Evolutionary conservation across 2,888 invertebrate genomes (phyloP), one percentile per base, ranked within the genome.

Genomic region (Cataglyphis rosenhaueri): DNA sequence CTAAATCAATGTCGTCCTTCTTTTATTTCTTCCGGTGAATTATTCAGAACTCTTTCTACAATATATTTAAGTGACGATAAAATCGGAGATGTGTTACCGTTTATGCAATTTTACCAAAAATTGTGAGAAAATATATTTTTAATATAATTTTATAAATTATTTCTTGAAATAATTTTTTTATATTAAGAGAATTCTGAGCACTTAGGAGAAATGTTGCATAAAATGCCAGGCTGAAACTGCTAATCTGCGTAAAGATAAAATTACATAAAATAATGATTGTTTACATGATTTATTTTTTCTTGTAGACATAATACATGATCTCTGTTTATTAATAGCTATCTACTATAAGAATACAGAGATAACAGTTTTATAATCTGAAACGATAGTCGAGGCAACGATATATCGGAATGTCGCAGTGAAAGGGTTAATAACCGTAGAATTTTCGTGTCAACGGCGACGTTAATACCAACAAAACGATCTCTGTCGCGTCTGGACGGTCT

Each of bases 391-490:
- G 5, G n/a, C 66, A 4, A 1, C 18, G 38, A 12, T 29, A 12
- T 3, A 35, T 44, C 32, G 21, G 12, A 52, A 44, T 3, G 57
- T 61, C 32, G 32, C 38, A 12, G 25, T 74, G 21, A 21, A 44
- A 12, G 62, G 59, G 59, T 59, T 71, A 71, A 59, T 18, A 35
- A 3, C 29, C 57, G 57, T 21, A 21, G 41, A 57, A 76, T 68
- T 78, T 55, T 70, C 32, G 6, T 68, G 29, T 76, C 18, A 35
- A 70, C 68, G 32, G 8, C 59, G 32, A 32, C 32, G 10, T 59
- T 35, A 35, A 44, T 59, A n/a, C 18, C 68, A 76, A 76, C 41
- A 78, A 78, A 44, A 78, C 41, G 57, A 78, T 44, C n/a, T 57
- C 41, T 38, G 15, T 57, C 15, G 29, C 59, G 70, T 44, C 59